A percentile compares a stretch with the other conserved stretches of the same genome.
These are phyloP conservation scores for Mustela nigripes DNA, from an alignment of 2,113 vertebrate genomes.

Conservation along the genomic window DNA sequence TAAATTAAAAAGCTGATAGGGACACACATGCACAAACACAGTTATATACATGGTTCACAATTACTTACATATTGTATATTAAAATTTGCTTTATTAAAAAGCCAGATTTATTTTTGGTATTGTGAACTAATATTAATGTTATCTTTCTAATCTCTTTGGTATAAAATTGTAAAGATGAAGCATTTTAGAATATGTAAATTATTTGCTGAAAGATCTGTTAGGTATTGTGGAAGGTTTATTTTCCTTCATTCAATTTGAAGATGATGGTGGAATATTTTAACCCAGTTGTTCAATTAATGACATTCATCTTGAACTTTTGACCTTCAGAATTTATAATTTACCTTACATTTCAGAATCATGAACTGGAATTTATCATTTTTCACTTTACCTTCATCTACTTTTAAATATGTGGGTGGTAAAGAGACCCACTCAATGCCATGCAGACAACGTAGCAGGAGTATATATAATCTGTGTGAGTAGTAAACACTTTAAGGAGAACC, in stretches of 20 bases:
- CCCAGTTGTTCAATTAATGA: neutral
- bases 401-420: neutral
- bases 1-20: neutral
- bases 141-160: neutral
- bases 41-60: neutral
- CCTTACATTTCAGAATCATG: neutral
- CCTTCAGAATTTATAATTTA: neutral
- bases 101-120: neutral
- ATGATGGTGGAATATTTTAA: neutral
- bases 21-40: neutral
- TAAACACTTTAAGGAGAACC: neutral
- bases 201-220: neutral
- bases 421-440: neutral
- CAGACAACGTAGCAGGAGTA: neutral
- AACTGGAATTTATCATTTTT: neutral
- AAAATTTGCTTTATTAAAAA: conserved; percentile 9
- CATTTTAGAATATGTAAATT: neutral
- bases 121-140: neutral
- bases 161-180: neutral
- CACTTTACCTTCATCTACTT: neutral
- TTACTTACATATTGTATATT: neutral
- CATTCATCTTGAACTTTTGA: neutral
- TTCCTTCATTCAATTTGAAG: conserved; percentile 5
- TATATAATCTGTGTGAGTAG: neutral
- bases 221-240: neutral